Base-by-base conservation (phyloP, 2,888 invertebrate species). In the Agrochola circellaris region DNA sequence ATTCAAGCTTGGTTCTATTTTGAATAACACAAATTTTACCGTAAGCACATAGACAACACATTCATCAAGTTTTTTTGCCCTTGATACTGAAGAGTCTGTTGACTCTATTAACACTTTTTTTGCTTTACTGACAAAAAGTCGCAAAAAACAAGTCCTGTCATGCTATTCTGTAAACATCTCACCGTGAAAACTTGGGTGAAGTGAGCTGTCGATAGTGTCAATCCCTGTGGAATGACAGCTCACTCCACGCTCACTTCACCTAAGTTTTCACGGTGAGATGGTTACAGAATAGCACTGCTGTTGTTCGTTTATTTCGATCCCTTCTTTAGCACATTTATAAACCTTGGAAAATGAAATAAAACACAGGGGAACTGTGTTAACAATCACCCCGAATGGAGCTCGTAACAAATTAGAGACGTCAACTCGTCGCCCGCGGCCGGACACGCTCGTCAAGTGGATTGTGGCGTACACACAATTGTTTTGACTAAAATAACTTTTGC, bases 391-490 rank as follows among this genome's bases (percentile, higher is more conserved):
- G 73, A 85, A 88, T 85, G 81, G 76, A 72, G 72, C 74, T 82
- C 72, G 82, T 86, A 87, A 88, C 85, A 90, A 87, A 87, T 88
- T 87, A 86, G 79, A 78, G 72, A 79, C 81, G 86, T 82, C 87
- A 88, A 87, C 83, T 89, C 78, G 79, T 85, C 85, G 82, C 81
- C 75, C 65, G 79, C 66, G 68, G 84, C 88, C 91, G 92, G 92
- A 92, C 88, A 90, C 87, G 89, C 86, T 90, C 84, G 88, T 89
- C 88, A 89, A 91, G 90, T 90, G 89, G 90, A 90, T 90, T 89
- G 83, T 87, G 73, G 83, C 78, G 66, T 86, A 84, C 79, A 77
- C 75, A 83, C 90, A 90, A 92, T 90, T 90, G 89, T 89, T 88
- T 84, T 83, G 87, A 87, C 85, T 87, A 72, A 88, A 88, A 88